A percentile compares a stretch with the other conserved stretches of the same genome.
Evolutionary conservation across 2,797 vertebrate species (phyloP).

Genomic region (Spondyliosoma cantharus): DNA sequence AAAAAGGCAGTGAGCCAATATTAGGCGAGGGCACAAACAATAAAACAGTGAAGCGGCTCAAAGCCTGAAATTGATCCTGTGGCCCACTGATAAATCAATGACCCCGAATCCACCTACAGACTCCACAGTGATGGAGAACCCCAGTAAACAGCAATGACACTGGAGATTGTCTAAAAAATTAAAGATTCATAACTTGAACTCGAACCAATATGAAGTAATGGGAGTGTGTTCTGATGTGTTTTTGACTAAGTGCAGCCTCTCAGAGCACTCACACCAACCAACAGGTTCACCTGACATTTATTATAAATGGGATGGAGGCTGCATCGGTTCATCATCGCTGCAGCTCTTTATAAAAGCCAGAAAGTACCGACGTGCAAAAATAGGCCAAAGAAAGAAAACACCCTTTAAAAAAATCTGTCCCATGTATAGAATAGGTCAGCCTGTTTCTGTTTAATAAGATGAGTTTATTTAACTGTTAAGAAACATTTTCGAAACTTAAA

Average conservation of each 20-base stretch:
- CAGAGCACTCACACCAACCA: constrained; percentile 24
- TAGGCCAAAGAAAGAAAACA: background rate
- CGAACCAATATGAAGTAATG: constrained; percentile 7
- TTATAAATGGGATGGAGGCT: constrained; percentile 50
- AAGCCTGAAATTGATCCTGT: constrained; percentile 62
- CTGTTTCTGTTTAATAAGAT: background rate
- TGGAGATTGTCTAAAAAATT: constrained; percentile 44
- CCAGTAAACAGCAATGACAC: constrained; percentile 49
- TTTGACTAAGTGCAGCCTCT: constrained; percentile 38
- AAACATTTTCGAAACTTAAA: too few species aligned
- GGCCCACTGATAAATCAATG: constrained; percentile 61
- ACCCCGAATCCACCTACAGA: constrained; percentile 52
- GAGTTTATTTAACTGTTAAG: too few species aligned
- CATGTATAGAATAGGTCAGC: background rate
- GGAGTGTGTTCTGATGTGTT: constrained; percentile 34
- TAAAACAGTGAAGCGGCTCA: constrained; percentile 45
- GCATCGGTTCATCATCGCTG: background rate
- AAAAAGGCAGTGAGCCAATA: background rate
- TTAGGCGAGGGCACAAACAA: constrained; percentile 28
- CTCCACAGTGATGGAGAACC: constrained; percentile 51
- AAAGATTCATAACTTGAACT: constrained; percentile 56
- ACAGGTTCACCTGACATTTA: constrained; percentile 46
- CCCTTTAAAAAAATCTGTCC: background rate
- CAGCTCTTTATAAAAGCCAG: constrained; percentile 8
- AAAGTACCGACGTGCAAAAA: background rate